These are phyloP conservation scores for Bucco capensis DNA, from an alignment of 2,113 vertebrate genomes.

Conservation along the genomic window DNA sequence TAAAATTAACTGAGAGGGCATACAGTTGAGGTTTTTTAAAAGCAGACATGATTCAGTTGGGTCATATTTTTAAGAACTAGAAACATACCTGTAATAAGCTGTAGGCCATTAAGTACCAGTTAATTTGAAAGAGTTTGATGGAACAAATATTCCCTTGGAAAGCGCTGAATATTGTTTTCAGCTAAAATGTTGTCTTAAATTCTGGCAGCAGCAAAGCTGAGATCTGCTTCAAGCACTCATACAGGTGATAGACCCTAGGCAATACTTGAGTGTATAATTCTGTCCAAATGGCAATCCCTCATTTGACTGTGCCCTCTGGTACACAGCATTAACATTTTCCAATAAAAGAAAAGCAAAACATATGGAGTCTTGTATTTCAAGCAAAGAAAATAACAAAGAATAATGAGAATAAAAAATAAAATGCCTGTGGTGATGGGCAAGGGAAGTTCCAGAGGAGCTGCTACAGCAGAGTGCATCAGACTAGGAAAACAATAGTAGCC, in stretches of 20 bases:
- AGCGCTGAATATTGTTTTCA: conserved; percentile 12
- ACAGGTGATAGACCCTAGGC: conserved; percentile 20
- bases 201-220: neutral
- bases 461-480: neutral
- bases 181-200: neutral
- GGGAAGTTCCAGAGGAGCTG: neutral
- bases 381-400: neutral
- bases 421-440: neutral
- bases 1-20: neutral
- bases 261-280: neutral
- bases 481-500: neutral
- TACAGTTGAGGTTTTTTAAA: neutral
- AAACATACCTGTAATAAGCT: neutral
- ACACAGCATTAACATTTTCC: conserved; percentile 15
- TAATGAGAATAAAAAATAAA: conserved; percentile 25
- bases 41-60: neutral
- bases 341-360: neutral
- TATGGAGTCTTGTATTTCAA: conserved; percentile 28
- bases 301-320: conserved; percentile 29
- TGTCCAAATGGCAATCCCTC: conserved; percentile 1
- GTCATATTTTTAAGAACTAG: neutral
- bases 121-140: conserved; percentile 10
- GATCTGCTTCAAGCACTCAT: neutral
- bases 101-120: neutral
- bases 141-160: neutral